Percentiles rank a stretch among this genome's conserved stretches.
These are phyloP conservation scores for Grantiella picta DNA, from an alignment of 2,113 vertebrate genomes.

Conservation along the genomic window DNA sequence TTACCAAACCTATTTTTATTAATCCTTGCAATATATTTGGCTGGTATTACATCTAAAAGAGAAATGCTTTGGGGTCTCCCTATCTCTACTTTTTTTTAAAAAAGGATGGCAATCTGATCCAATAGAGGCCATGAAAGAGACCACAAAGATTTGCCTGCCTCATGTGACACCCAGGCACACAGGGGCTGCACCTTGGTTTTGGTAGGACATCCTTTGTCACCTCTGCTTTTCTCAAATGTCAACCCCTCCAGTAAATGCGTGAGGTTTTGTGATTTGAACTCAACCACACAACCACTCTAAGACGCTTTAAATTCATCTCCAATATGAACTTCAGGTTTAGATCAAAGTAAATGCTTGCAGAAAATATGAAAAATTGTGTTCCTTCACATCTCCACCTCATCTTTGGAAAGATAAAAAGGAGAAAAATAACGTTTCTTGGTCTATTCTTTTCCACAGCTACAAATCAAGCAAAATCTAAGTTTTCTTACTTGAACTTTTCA, in stretches of 20 bases:
- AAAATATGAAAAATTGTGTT: background rate
- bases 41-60: background rate
- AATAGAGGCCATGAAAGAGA: background rate
- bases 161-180: accelerated
- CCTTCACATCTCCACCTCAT: background rate
- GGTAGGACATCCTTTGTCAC: background rate
- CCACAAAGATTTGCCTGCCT: background rate
- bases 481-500: background rate
- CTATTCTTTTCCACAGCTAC: background rate
- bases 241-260: background rate
- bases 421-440: background rate
- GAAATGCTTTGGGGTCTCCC: background rate
- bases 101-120: background rate
- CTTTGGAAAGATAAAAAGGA: background rate
- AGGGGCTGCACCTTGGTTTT: background rate
- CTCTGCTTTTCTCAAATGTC: background rate
- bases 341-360: background rate
- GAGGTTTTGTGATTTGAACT: background rate
- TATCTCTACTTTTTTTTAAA: background rate
- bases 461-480: background rate
- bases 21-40: background rate
- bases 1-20: background rate
- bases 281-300: background rate
- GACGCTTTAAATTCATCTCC: background rate
- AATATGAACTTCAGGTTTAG: background rate